A percentile compares a stretch with the other conserved stretches of the same genome.
Conservation (phyloP, 1,140 invertebrate species). For the Cotesia chilonis region DNA sequence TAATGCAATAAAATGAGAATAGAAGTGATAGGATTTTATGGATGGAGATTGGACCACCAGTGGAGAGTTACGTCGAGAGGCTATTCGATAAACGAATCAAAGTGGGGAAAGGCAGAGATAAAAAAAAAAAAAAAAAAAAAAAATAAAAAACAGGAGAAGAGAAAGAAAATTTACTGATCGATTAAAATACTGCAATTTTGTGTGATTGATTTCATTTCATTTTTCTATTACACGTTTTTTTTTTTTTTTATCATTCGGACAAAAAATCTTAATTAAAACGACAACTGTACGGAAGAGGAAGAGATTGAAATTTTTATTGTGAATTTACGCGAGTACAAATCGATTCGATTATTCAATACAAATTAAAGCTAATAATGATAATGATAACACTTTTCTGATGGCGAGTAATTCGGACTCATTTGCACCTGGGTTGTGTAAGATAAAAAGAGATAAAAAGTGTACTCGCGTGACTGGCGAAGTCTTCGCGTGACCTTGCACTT, state of each 20-base stretch:
- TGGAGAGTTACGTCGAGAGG: constrained; percentile 5
- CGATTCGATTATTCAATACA: no score
- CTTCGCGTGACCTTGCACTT: constrained; percentile 9
- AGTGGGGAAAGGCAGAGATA: background rate
- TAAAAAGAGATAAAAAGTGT: background rate
- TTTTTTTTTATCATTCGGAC: background rate
- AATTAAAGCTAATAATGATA: no score
- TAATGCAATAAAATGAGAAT: background rate
- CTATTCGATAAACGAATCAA: constrained; percentile 2
- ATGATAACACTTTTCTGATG: no score
- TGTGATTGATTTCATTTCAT: constrained; percentile 1
- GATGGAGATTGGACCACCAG: constrained; percentile 6
- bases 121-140: no score
- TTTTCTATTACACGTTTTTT: background rate
- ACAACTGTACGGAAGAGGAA: no score
- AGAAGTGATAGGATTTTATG: constrained; percentile 4
- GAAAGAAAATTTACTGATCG: background rate
- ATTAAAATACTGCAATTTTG: background rate
- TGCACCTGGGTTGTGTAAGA: background rate
- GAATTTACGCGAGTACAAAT: no score
- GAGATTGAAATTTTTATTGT: no score
- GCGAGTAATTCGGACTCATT: no score
- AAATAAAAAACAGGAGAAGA: background rate
- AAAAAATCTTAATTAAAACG: background rate
- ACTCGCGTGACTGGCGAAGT: background rate